Base-by-base conservation (phyloP, 2,888 invertebrate genomes). In the Drosophila nigricruria region DNA sequence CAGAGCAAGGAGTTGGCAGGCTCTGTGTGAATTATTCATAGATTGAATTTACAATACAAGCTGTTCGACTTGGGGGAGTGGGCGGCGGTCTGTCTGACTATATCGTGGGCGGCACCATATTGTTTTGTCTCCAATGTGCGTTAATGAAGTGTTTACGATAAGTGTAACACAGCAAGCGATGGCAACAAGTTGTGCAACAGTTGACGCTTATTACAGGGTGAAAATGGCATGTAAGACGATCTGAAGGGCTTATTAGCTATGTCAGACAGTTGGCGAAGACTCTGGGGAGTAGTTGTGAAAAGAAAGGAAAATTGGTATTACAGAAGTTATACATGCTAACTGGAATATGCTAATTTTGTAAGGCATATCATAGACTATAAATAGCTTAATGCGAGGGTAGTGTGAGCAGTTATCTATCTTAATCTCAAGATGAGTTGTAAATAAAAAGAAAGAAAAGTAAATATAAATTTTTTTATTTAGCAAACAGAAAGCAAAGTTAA, bases 81-180 rank as follows among this genome's bases (percentile, higher is more conserved):
- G 34, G 34, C 16, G 16, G 38, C 42, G 25, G 18, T 1, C 42
- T 40, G 56, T 60, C 30, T 38, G 56, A n/a, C 70, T 50, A 36
- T 32, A 30, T 62, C 77, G 82, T 88, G 77, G 89, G 83, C 57
- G 87, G 57, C 38, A 69, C 77, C 87, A 83, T 89, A 89, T 89
- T 83, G 89, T 75, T 77, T 67, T 67, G 38, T 53, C 62, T 47
- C 43, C 40, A 59, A 59, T 61, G 47, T 64, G 59, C 43, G 70
- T 70, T 82, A 86, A 86, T 88, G 67, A 89, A 81, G 83, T 86
- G 87, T 70, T 83, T 62, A 64, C 77, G 73, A 71, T 81, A 86
- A 81, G 80, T 86, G 81, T 76, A 79, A 73, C 87, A 77, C 87
- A 77, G 73, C 73, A 70, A 69, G 72, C 79, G 52, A 30, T 54